Evolutionary conservation across 2,888 invertebrate species (phyloP).

Genomic region (Pemphredon lugubris): DNA sequence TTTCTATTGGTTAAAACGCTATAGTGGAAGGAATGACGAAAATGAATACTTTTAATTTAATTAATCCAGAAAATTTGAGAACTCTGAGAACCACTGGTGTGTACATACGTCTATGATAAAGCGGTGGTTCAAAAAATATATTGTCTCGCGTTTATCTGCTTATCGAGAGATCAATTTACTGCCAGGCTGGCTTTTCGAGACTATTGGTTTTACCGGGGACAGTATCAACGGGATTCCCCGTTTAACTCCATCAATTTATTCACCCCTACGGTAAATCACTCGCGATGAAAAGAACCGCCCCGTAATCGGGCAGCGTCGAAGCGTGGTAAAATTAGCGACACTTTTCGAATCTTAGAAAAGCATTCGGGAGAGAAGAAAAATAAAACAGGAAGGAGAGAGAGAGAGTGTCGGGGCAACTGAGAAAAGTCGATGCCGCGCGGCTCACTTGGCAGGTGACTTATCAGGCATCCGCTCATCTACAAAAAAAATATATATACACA

Average conservation of each 20-base stretch:
- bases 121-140: no score
- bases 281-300: constrained; percentile 1
- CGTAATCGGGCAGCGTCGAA: constrained; percentile 1
- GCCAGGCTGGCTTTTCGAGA: constrained; percentile 6
- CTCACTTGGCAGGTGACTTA: constrained; percentile 50
- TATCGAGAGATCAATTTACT: constrained; percentile 16
- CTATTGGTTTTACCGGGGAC: constrained; percentile 25
- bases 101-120: no score
- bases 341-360: constrained; percentile 6
- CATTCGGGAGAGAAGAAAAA: no score
- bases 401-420: constrained; percentile 7
- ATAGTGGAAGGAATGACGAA: no score
- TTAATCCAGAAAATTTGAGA: no score
- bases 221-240: constrained; percentile 15
- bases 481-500: constrained; percentile 23
- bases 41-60: no score
- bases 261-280: constrained; percentile 16
- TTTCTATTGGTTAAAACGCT: no score
- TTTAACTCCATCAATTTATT: constrained; percentile 27
- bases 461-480: constrained; percentile 40
- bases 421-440: constrained; percentile 33
- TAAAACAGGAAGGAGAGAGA: constrained; percentile 1
- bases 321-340: constrained; percentile 7
- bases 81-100: no score
- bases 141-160: constrained; percentile 6